These are phyloP conservation scores for Zaprionus vittiger DNA, from an alignment of 1,140 invertebrate species.

Conservation along the genomic window DNA sequence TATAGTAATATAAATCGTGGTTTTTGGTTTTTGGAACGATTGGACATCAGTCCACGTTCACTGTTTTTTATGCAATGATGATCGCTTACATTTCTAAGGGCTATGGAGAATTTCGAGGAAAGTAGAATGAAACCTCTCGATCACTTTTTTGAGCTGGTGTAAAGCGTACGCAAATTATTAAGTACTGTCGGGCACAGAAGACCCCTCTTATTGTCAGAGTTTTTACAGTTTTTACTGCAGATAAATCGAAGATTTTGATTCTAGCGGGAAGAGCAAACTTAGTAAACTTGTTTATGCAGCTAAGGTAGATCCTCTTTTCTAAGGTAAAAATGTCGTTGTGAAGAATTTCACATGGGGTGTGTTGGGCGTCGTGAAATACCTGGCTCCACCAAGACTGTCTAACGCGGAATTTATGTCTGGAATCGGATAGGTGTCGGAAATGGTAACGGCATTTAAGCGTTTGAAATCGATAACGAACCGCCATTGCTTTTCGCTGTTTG, in stretches of 20 bases:
- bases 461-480: slow-evolving; percentile 82
- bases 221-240: no score
- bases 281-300: slow-evolving; percentile 10
- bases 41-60: no score
- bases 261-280: slow-evolving; percentile 14
- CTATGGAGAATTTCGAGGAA: no score
- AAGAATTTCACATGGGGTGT: not conserved
- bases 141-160: slow-evolving; percentile 2
- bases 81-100: no score
- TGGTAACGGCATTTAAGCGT: slow-evolving; percentile 79
- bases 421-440: slow-evolving; percentile 85
- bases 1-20: no score
- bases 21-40: no score
- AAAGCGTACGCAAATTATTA: slow-evolving; percentile 6
- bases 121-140: slow-evolving; percentile 19
- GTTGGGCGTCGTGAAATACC: slow-evolving; percentile 1
- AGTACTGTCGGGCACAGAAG: slow-evolving; percentile 15
- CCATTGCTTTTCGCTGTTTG: slow-evolving; percentile 55
- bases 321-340: slow-evolving; percentile 2
- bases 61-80: no score
- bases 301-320: not conserved
- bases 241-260: slow-evolving; percentile 11
- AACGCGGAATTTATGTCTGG: slow-evolving; percentile 84
- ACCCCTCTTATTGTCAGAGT: slow-evolving; percentile 18
- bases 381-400: slow-evolving; percentile 37